Percentiles rank a stretch among this genome's conserved stretches.
These are phyloP conservation scores for Harpalus rubripes DNA, from an alignment of 2,888 invertebrate species.

Conservation along the genomic window DNA sequence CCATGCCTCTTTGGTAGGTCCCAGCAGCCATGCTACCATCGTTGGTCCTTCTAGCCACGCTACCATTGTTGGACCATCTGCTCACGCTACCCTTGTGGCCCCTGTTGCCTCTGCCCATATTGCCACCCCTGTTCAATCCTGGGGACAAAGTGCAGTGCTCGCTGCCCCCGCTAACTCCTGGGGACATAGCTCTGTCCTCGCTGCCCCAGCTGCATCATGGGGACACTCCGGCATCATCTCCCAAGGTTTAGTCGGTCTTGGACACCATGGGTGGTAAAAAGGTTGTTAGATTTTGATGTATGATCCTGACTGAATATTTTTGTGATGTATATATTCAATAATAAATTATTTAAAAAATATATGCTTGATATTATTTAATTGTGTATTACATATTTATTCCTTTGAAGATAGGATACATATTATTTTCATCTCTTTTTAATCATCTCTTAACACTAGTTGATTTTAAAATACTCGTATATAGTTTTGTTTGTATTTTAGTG, in stretches of 20 bases:
- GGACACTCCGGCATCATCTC: conserved; percentile 3
- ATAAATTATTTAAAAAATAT: too few species aligned
- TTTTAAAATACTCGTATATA: too few species aligned
- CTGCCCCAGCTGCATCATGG: not conserved
- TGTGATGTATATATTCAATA: not conserved
- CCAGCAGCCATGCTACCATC: not conserved
- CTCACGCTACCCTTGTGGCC: not conserved
- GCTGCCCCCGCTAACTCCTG: not conserved
- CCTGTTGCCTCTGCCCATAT: not conserved
- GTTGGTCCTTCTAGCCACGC: not conserved
- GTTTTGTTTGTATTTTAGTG: too few species aligned
- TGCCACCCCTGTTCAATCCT: not conserved
- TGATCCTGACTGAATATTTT: not conserved
- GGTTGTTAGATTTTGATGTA: conserved; percentile 19
- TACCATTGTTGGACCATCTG: not conserved
- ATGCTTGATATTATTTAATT: not conserved
- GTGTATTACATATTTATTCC: too few species aligned
- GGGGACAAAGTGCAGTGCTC: not conserved
- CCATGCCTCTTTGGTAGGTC: not conserved
- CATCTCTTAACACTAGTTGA: too few species aligned
- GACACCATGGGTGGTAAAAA: conserved; percentile 17
- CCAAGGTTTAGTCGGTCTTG: conserved; percentile 7
- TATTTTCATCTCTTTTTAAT: too few species aligned
- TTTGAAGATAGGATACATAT: too few species aligned
- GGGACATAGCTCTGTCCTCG: too few species aligned